Base-by-base conservation (phyloP, 1,140 invertebrate genomes). In the Gonioctena quinquepunctata region DNA sequence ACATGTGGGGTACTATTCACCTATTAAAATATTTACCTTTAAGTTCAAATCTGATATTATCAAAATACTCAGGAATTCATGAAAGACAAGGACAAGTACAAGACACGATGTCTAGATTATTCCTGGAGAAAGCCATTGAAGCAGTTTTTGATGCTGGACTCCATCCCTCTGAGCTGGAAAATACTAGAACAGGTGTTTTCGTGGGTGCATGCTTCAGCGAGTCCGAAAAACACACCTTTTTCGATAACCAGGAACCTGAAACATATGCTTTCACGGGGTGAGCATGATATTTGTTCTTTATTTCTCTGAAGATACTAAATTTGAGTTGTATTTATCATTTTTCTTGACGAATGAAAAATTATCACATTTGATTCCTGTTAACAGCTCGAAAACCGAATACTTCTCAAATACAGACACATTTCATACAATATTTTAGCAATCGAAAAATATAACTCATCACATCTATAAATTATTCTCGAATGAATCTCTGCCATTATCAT, bases 91-190 rank as follows among this genome's bases (percentile, higher is more conserved):
- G 94, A 0, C 88, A 95, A 69, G 88, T 87, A 7, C 93, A 96
- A 92, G 96, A 97, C 77, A 95, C 95, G 0, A 94, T 96, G 90
- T 89, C 93, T 73, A 86, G 95, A 66, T 88, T 96, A 66, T 82
- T 97, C 13, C 80, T 97, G 22, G 96, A 98, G 83, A 90, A 92
- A 56, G 85, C 93, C 0, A 92, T 94, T 76, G 95, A 97, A 84
- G 93, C 94, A 0, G 88, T 97, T n/a, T 84, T 96, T 66, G 96
- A 98, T 87, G 92, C 95, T 68, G 95, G 95, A 85, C 54, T 87
- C 8, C 84, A 87, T 72, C 86, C 86, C 18, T 85, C 85, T 68
- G 85, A 87, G 61, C 80, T 94, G 4, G 86, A 87, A 62, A 92
- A 90, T 25, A 89, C 88, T 1, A 93, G 88, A 76, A 95, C 91